Conservation (phyloP, 2,888 invertebrate genomes). For the Hoplodrina ambigua region DNA sequence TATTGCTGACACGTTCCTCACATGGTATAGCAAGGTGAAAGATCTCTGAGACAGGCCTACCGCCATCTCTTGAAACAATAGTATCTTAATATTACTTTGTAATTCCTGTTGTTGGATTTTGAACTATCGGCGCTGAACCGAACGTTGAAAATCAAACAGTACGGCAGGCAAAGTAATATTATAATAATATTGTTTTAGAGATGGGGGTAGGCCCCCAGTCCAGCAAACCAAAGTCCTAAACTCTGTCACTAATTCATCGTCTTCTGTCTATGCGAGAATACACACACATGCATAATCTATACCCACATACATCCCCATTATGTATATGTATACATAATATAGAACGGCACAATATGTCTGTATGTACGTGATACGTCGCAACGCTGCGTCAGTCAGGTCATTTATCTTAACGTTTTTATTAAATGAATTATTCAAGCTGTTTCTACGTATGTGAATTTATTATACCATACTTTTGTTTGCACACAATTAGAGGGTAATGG, state of each 20-base stretch:
- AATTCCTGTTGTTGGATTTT: too few relatives aligned
- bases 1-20: too few relatives aligned
- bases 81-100: too few relatives aligned
- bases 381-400: slow-evolving; percentile 66
- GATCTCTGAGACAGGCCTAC: too few relatives aligned
- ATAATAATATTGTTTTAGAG: too few relatives aligned
- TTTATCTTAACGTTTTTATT: slow-evolving; percentile 72
- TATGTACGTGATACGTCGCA: slow-evolving; percentile 56
- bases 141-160: too few relatives aligned
- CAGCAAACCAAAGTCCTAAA: neutral
- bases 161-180: too few relatives aligned
- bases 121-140: too few relatives aligned
- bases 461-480: slow-evolving; percentile 55
- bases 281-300: slow-evolving; percentile 4
- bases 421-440: slow-evolving; percentile 71
- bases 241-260: neutral
- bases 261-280: neutral
- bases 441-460: slow-evolving; percentile 62
- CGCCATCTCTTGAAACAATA: too few relatives aligned
- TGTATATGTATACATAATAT: slow-evolving; percentile 4
- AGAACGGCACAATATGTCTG: slow-evolving; percentile 29
- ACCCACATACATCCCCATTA: neutral
- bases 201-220: too few relatives aligned
- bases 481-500: slow-evolving; percentile 63
- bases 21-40: too few relatives aligned